Conservation (phyloP, 2,113 vertebrate species). For the Cephalopterus ornatus region DNA sequence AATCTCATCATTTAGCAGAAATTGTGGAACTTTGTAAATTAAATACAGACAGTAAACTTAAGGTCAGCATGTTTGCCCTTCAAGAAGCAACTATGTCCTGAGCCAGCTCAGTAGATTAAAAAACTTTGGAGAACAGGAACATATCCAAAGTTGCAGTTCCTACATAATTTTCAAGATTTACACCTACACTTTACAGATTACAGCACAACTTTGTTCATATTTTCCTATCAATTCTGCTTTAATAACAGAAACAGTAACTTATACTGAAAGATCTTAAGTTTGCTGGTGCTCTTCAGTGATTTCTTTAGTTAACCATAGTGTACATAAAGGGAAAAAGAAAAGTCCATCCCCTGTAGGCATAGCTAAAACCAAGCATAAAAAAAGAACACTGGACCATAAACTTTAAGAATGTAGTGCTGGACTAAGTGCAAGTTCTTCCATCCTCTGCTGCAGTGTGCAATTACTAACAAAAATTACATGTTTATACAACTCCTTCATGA, state of each 20-base stretch:
- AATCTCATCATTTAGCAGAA: not conserved
- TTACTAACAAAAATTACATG: not conserved
- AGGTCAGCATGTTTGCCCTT: not conserved
- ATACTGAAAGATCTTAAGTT: not conserved
- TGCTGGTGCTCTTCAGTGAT: not conserved
- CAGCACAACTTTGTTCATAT: not conserved
- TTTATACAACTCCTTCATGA: not conserved
- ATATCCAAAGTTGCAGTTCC: not conserved
- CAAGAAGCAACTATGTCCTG: not conserved
- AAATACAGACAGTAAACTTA: not conserved
- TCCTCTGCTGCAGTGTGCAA: not conserved
- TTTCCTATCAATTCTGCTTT: not conserved
- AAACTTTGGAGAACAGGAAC: not conserved
- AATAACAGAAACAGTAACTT: not conserved
- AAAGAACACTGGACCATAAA: not conserved
- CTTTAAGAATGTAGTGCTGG: rapidly evolving
- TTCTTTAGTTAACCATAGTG: not conserved
- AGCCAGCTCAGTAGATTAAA: not conserved
- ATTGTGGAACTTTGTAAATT: not conserved
- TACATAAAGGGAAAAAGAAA: not conserved
- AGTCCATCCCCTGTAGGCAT: not conserved
- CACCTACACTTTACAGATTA: not conserved
- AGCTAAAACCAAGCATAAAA: not conserved
- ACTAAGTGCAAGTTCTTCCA: not conserved
- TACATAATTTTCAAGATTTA: not conserved